phyloP scores from a whole-genome alignment of 2,888 invertebrate genomes.

The Drosophila dives region DNA sequence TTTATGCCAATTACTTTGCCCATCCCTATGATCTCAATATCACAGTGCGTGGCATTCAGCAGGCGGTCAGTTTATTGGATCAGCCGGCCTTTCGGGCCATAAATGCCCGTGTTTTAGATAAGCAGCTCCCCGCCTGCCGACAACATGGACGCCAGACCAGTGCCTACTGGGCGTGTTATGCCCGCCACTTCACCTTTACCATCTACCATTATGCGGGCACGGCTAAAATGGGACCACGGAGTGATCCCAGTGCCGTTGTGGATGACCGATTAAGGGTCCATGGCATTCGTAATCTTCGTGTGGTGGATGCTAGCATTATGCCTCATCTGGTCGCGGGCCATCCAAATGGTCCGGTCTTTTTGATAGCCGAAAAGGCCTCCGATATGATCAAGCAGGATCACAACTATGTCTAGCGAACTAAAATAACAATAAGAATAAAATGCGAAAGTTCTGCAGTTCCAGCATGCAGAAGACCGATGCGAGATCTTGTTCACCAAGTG shows the following conservation, averaged over 20 bases:
- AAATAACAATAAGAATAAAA: not conserved
- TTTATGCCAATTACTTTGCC: slow-evolving; percentile 89
- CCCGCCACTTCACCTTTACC: slow-evolving; percentile 87
- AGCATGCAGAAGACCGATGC: too few species aligned
- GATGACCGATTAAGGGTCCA: slow-evolving; percentile 87
- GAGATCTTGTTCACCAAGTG: not conserved
- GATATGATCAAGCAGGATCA: slow-evolving; percentile 86
- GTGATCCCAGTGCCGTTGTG: slow-evolving; percentile 88
- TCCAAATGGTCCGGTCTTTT: slow-evolving; percentile 86
- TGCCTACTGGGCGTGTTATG: slow-evolving; percentile 88
- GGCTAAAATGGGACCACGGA: slow-evolving; percentile 88
- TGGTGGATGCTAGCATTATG: slow-evolving; percentile 86
- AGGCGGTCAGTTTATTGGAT: slow-evolving; percentile 85
- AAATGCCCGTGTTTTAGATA: slow-evolving; percentile 85
- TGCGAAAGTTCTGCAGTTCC: slow-evolving; percentile 3
- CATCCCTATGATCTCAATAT: slow-evolving; percentile 88
- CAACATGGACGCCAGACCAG: slow-evolving; percentile 85
- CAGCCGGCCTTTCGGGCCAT: slow-evolving; percentile 86
- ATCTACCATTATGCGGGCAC: slow-evolving; percentile 88
- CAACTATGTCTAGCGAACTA: slow-evolving; percentile 57
- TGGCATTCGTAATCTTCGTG: slow-evolving; percentile 86
- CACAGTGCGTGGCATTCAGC: slow-evolving; percentile 87
- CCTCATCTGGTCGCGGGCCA: slow-evolving; percentile 86
- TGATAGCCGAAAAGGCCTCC: slow-evolving; percentile 87
- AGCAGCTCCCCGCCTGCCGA: slow-evolving; percentile 87